These are phyloP conservation scores for Etheostoma nigrum DNA, from an alignment of 2,797 vertebrate species.

Conservation along the genomic window DNA sequence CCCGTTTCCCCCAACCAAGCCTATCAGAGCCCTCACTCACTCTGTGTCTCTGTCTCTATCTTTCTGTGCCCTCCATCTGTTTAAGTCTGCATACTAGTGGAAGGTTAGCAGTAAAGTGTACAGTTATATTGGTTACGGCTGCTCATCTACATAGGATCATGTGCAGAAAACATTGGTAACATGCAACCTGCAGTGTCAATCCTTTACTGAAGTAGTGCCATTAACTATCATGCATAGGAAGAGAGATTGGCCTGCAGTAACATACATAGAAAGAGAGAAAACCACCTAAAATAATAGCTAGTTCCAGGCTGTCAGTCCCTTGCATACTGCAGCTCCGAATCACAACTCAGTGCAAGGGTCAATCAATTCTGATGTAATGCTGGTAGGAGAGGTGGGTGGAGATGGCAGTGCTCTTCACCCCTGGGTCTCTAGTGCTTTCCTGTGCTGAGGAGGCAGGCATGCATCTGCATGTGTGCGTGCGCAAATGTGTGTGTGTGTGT, in stretches of 20 bases:
- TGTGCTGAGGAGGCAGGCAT: slow-evolving; percentile 67
- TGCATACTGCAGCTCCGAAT: slow-evolving; percentile 58
- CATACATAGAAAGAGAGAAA: slow-evolving; percentile 49
- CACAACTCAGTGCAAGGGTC: slow-evolving; percentile 75
- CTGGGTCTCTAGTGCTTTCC: slow-evolving; percentile 72
- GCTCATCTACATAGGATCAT: slow-evolving; percentile 15
- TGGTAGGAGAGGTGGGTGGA: slow-evolving; percentile 79
- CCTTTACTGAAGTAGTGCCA: slow-evolving; percentile 16
- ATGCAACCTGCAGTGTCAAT: slow-evolving; percentile 14
- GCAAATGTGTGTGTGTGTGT: slow-evolving; percentile 29
- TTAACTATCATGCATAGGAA: slow-evolving; percentile 15
- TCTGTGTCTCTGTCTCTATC: slow-evolving; percentile 63
- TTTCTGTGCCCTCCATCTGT: slow-evolving; percentile 74
- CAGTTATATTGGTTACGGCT: slow-evolving; percentile 21
- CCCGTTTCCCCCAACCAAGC: slow-evolving; percentile 74
- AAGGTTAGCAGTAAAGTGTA: slow-evolving; percentile 48
- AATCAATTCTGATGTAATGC: slow-evolving; percentile 84
- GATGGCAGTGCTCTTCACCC: slow-evolving; percentile 78
- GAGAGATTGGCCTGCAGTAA: slow-evolving; percentile 35
- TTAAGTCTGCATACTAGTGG: slow-evolving; percentile 41
- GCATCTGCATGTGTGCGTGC: slow-evolving; percentile 42
- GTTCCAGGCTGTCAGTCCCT: slow-evolving; percentile 64
- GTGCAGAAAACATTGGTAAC: slow-evolving; percentile 22
- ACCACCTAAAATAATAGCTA: slow-evolving; percentile 73
- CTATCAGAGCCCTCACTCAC: slow-evolving; percentile 71